A percentile compares a stretch with the other conserved stretches of the same genome.
phyloP scores from a whole-genome alignment of 2,888 invertebrate genomes.

The Nemotelus nigrinus region DNA sequence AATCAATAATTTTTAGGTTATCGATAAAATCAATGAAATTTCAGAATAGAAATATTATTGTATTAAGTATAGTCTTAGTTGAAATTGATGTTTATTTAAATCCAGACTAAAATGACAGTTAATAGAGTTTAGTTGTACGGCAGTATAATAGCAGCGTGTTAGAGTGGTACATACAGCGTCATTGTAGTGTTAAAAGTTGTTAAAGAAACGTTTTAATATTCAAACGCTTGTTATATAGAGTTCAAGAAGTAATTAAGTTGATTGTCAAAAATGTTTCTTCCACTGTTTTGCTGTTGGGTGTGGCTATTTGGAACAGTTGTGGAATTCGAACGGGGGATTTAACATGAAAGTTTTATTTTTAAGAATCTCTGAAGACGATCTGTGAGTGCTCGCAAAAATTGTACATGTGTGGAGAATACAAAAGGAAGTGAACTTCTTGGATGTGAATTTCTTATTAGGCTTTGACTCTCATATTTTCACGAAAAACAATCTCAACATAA shows the following conservation, averaged over 20 bases:
- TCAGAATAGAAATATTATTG: constrained; percentile 2
- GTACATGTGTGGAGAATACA: not conserved
- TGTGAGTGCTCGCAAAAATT: not conserved
- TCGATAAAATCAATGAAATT: constrained; percentile 16
- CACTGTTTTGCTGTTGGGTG: not conserved
- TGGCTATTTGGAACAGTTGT: not conserved
- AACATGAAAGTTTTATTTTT: not conserved
- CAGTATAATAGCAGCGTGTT: constrained; percentile 37
- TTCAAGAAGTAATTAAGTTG: not conserved
- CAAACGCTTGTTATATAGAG: not conserved
- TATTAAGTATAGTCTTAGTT: constrained; percentile 16
- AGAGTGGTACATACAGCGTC: constrained; percentile 23
- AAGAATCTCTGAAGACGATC: not conserved
- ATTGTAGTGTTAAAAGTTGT: constrained; percentile 22
- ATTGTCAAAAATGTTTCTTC: constrained; percentile 12
- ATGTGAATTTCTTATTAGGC: no score
- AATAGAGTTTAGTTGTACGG: constrained; percentile 36
- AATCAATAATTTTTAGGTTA: constrained; percentile 15
- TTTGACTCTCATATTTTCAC: no score
- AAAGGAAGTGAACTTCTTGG: not conserved
- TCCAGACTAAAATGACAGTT: constrained; percentile 17
- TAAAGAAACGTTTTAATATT: not conserved
- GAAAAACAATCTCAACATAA: no score
- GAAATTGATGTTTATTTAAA: constrained; percentile 6
- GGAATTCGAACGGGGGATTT: not conserved